Percentiles rank a stretch among this genome's conserved stretches.
phyloP scores from a whole-genome alignment of 1,140 invertebrate species.

The Drosophila fuyamai region DNA sequence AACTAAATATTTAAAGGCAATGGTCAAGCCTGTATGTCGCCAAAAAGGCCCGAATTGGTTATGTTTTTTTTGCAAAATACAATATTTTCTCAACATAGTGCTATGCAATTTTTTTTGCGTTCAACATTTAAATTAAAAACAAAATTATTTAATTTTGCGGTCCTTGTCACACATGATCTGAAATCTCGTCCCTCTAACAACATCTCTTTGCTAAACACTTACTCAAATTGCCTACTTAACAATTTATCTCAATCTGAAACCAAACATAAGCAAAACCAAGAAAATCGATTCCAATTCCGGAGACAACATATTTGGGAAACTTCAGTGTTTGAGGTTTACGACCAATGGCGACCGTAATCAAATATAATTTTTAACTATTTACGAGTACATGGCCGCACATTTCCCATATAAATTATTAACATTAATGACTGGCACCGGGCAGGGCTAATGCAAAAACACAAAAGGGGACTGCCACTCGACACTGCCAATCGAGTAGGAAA shows the following conservation, averaged over 20 bases:
- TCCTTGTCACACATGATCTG: background rate
- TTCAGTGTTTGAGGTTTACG: slow-evolving; percentile 10
- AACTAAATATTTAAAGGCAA: too few relatives aligned
- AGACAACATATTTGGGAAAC: slow-evolving; percentile 20
- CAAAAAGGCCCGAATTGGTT: too few relatives aligned
- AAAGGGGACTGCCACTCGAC: slow-evolving; percentile 20
- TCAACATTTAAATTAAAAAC: too few relatives aligned
- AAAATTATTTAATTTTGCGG: too few relatives aligned
- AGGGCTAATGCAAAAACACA: slow-evolving; percentile 24
- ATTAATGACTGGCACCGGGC: slow-evolving; percentile 65
- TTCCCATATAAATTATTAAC: slow-evolving; percentile 72
- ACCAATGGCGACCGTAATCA: slow-evolving; percentile 54
- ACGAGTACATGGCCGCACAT: slow-evolving; percentile 66
- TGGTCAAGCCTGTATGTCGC: too few relatives aligned
- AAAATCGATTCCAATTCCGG: slow-evolving; percentile 63
- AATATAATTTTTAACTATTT: slow-evolving; percentile 82
- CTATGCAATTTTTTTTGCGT: too few relatives aligned
- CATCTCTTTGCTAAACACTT: slow-evolving; percentile 50
- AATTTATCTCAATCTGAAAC: slow-evolving; percentile 65
- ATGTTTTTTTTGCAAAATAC: too few relatives aligned
- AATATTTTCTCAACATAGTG: too few relatives aligned
- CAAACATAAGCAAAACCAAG: slow-evolving; percentile 32
- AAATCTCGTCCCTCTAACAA: background rate
- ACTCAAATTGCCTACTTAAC: slow-evolving; percentile 70
- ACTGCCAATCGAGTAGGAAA: slow-evolving; percentile 39